Conservation (phyloP, 2,888 invertebrate species). For the Chloroclystis v-ata region DNA sequence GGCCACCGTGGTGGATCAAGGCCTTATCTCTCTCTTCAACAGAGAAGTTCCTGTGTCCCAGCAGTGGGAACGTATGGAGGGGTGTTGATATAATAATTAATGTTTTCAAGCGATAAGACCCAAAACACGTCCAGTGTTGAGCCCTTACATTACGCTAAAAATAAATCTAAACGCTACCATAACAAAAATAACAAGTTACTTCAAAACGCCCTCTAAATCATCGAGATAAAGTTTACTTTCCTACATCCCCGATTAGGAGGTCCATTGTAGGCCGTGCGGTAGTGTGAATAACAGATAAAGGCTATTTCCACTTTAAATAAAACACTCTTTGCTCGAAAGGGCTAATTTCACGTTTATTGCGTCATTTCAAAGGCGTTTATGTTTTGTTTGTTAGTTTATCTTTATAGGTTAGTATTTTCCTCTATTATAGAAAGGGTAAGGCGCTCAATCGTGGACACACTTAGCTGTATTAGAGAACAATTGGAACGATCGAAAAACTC, state of each 20-base stretch:
- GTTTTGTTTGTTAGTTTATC: slow-evolving; percentile 14
- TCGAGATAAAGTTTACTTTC: not conserved
- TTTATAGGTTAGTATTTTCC: not conserved
- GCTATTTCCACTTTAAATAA: slow-evolving; percentile 36
- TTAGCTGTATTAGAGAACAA: no score
- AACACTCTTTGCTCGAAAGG: slow-evolving; percentile 37
- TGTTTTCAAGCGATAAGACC: no score
- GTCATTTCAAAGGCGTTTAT: slow-evolving; percentile 10
- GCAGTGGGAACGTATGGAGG: no score
- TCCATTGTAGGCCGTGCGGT: slow-evolving; percentile 27
- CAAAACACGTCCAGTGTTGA: no score
- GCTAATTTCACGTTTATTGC: slow-evolving; percentile 32
- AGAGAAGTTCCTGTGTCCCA: no score
- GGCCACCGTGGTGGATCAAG: no score
- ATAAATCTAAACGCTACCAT: no score
- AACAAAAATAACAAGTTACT: no score
- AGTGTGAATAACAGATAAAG: slow-evolving; percentile 40
- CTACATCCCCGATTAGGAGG: not conserved
- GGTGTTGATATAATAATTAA: no score
- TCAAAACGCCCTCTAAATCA: not conserved
- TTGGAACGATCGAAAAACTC: no score
- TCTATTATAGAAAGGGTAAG: slow-evolving; percentile 1
- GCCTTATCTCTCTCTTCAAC: no score
- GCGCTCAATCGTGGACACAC: not conserved
- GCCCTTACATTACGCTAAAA: no score